Conservation (phyloP, 1,140 invertebrate genomes). For the Pseudomyrmex pallidus region DNA sequence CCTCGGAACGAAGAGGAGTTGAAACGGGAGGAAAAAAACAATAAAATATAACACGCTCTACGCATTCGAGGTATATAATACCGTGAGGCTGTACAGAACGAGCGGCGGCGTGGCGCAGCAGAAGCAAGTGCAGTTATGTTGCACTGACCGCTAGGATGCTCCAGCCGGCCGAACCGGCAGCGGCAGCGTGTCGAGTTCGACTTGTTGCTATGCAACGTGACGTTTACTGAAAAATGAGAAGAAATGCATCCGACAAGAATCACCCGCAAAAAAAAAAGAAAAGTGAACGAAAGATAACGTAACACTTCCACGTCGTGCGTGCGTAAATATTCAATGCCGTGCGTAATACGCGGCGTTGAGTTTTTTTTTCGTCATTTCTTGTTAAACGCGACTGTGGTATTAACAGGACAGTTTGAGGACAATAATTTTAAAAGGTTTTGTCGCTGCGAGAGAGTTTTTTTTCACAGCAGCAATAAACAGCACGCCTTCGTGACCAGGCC, state of each 20-base stretch:
- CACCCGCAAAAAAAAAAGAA: background rate
- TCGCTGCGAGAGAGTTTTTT: too few species aligned
- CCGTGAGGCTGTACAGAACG: conserved; percentile 3
- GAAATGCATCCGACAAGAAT: background rate
- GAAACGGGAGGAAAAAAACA: too few species aligned
- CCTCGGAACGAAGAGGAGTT: too few species aligned
- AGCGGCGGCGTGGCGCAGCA: conserved; percentile 23
- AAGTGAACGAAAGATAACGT: background rate
- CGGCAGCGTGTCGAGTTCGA: conserved; percentile 12
- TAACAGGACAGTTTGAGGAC: too few species aligned
- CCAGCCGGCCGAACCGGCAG: conserved; percentile 35
- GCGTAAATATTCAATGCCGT: too few species aligned
- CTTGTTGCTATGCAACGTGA: conserved; percentile 75
- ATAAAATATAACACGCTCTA: too few species aligned
- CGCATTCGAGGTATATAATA: conserved; percentile 37
- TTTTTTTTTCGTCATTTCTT: too few species aligned
- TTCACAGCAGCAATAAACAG: too few species aligned
- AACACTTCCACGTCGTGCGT: background rate
- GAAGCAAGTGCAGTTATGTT: conserved; percentile 78
- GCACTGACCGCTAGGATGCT: conserved; percentile 77
- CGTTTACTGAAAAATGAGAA: conserved; percentile 58
- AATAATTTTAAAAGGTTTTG: too few species aligned
- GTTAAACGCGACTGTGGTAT: too few species aligned
- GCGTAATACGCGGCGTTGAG: too few species aligned
- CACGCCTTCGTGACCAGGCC: conserved; percentile 59